These are phyloP conservation scores for Dromococcyx pavoninus DNA, from an alignment of 2,797 vertebrate genomes.

Conservation along the genomic window DNA sequence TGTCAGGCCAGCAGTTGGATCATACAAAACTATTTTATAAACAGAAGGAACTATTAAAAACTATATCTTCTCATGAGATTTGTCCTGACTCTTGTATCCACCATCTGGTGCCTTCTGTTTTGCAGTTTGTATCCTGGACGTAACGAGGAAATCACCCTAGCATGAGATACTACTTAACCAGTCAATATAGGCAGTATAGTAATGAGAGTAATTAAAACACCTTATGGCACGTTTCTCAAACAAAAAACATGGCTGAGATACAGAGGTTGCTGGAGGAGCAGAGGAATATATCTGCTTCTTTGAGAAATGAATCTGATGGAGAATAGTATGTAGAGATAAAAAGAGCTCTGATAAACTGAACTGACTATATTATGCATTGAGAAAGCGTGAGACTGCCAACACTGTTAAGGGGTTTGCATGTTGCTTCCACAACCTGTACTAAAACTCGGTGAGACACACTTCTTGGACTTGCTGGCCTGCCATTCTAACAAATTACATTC, in stretches of 20 bases:
- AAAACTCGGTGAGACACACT: neutral
- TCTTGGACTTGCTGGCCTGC: neutral
- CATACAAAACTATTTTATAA: neutral
- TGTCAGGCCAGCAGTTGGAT: neutral
- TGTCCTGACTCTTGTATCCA: neutral
- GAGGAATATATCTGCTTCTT: neutral
- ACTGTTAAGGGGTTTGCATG: neutral
- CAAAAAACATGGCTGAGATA: neutral
- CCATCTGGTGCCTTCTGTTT: neutral
- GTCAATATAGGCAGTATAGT: neutral
- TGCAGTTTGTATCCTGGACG: neutral
- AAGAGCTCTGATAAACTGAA: neutral
- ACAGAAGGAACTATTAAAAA: neutral
- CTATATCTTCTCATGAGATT: neutral
- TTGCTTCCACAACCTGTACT: neutral
- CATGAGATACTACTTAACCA: neutral
- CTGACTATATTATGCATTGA: neutral
- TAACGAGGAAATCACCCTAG: neutral
- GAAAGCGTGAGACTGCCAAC: neutral
- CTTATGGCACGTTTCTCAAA: neutral
- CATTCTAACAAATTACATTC: neutral
- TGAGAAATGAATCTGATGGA: neutral
- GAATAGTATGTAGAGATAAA: neutral
- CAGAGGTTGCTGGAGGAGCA: neutral
- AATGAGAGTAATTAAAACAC: conserved; percentile 44